These are phyloP conservation scores for Nasonovia ribisnigri DNA, from an alignment of 2,888 invertebrate species.

Conservation along the genomic window DNA sequence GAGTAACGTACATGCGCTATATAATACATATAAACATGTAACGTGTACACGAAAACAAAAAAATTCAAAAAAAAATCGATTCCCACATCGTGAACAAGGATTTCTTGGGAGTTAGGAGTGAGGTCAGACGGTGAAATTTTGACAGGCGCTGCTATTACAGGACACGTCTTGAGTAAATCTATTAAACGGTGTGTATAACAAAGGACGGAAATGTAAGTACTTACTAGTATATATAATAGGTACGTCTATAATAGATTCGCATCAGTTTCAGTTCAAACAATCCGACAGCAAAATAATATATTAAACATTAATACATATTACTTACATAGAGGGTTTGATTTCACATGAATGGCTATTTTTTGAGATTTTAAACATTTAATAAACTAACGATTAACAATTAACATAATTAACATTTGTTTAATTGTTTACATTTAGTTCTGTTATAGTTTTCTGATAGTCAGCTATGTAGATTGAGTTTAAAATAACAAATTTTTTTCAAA, in stretches of 20 bases:
- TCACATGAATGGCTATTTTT: neutral
- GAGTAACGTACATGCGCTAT: neutral
- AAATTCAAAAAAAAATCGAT: neutral
- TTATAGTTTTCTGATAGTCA: neutral
- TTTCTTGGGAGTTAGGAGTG: constrained; percentile 1
- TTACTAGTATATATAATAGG: neutral
- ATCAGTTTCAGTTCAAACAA: neutral
- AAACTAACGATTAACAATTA: neutral
- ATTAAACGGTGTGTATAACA: neutral
- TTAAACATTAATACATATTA: neutral
- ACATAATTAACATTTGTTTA: neutral
- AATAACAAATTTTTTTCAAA: neutral
- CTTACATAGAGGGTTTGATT: neutral
- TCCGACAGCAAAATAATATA: neutral
- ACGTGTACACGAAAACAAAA: neutral
- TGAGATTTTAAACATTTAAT: neutral
- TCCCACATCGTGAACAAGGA: constrained; percentile 5
- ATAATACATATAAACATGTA: neutral
- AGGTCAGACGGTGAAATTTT: constrained; percentile 36
- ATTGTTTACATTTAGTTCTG: neutral
- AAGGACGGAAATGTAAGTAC: constrained; percentile 26
- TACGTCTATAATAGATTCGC: neutral
- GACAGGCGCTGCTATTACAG: neutral
- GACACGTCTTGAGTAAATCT: neutral
- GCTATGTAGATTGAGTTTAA: neutral